Conservation (phyloP, 2,797 vertebrate genomes). For the Microcaecilia unicolor region DNA sequence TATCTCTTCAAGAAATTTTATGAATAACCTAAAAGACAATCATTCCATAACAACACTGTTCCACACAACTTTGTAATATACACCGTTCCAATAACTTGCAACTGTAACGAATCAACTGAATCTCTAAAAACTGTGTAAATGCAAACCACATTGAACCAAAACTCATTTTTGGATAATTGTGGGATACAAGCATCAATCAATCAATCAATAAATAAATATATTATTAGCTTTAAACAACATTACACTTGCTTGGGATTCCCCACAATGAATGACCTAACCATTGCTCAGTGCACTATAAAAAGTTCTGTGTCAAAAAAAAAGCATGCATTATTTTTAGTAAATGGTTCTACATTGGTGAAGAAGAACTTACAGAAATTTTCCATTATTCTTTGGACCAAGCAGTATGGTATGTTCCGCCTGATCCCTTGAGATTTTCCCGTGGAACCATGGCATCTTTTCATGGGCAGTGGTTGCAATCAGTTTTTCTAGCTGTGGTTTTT, state of each 20-base stretch:
- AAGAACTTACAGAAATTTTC: constrained; percentile 84
- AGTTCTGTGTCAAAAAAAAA: not conserved
- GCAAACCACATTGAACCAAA: no score
- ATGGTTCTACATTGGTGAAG: not conserved
- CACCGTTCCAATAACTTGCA: no score
- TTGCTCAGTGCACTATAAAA: not conserved
- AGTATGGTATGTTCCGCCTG: constrained; percentile 75
- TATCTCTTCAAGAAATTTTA: no score
- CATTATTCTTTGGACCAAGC: constrained; percentile 58
- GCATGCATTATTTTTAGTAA: not conserved
- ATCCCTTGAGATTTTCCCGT: constrained; percentile 74
- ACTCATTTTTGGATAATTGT: no score
- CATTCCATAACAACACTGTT: no score
- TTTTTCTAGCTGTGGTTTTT: constrained; percentile 90
- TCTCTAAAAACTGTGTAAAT: no score
- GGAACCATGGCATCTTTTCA: constrained; percentile 94
- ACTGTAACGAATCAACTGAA: no score
- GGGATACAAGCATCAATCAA: no score
- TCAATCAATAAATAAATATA: no score
- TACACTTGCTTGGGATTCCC: not conserved
- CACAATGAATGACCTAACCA: fast-evolving
- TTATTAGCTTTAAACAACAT: not conserved
- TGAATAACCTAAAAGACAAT: no score
- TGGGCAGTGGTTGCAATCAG: constrained; percentile 88
- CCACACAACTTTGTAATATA: no score